These are phyloP conservation scores for Podarcis lilfordi DNA, from an alignment of 2,797 vertebrate genomes.

Conservation along the genomic window DNA sequence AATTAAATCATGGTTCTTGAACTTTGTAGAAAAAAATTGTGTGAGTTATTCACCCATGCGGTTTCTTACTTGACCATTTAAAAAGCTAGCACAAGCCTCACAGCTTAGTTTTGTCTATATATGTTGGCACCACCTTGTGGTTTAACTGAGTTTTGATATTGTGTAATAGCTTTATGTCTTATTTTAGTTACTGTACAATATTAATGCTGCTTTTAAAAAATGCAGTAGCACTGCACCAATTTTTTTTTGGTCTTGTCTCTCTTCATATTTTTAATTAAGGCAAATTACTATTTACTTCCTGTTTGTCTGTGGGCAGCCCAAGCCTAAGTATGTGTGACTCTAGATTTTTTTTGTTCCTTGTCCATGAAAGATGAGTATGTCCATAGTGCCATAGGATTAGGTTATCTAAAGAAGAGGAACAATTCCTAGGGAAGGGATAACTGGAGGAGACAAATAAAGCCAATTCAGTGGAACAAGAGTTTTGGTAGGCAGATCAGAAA, in stretches of 20 bases:
- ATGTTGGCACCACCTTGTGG: constrained; percentile 59
- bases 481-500: neutral
- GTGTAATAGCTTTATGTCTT: neutral
- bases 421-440: neutral
- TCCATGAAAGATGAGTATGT: neutral
- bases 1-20: neutral
- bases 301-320: neutral
- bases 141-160: neutral
- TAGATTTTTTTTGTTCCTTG: neutral
- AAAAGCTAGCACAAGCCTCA: neutral
- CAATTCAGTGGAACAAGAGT: neutral
- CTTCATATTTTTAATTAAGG: neutral
- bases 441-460: neutral
- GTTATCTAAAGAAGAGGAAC: neutral
- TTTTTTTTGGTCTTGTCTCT: neutral
- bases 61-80: neutral
- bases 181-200: neutral
- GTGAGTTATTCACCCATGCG: neutral
- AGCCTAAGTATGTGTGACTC: neutral
- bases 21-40: neutral
- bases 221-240: neutral
- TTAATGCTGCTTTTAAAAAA: neutral
- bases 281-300: neutral
- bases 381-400: neutral
- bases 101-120: neutral